A percentile compares a stretch with the other conserved stretches of the same genome.
Conservation (phyloP, 2,113 vertebrate genomes). For the Sander vitreus region DNA sequence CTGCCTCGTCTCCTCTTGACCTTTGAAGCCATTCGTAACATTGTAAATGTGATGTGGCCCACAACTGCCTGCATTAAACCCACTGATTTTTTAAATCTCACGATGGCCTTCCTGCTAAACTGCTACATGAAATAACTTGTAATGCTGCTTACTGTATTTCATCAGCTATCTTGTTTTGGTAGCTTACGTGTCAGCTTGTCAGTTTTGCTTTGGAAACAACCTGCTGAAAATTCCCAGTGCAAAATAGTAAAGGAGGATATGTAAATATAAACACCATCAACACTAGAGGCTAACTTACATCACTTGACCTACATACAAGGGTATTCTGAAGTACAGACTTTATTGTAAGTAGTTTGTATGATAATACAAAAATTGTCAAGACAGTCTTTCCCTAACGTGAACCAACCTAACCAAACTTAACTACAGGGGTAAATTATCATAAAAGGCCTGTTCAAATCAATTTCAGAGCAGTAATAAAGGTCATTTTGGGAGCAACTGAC, state of each 20-base stretch:
- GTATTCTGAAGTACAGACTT: neutral
- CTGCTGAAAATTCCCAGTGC: neutral
- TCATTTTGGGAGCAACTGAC: neutral
- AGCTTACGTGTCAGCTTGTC: neutral
- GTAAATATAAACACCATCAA: neutral
- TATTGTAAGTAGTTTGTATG: too few relatives aligned
- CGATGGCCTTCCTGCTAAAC: neutral
- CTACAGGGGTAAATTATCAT: neutral
- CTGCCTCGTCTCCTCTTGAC: slow-evolving; percentile 20
- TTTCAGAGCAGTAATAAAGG: neutral
- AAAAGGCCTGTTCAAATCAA: neutral
- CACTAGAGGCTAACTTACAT: neutral
- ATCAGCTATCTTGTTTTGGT: slow-evolving; percentile 16
- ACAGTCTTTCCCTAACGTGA: neutral
- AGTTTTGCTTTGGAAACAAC: slow-evolving; percentile 29
- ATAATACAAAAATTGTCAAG: neutral
- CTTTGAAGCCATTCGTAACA: slow-evolving; percentile 37
- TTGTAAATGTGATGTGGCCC: neutral
- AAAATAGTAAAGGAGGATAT: neutral
- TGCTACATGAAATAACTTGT: neutral
- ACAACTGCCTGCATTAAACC: neutral
- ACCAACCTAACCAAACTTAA: neutral
- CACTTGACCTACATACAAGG: neutral
- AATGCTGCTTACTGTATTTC: neutral
- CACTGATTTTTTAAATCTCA: neutral